phyloP scores from a whole-genome alignment of 30 jellyfish, hydroid and myxozoan genomes.

The Mastigias papua region DNA sequence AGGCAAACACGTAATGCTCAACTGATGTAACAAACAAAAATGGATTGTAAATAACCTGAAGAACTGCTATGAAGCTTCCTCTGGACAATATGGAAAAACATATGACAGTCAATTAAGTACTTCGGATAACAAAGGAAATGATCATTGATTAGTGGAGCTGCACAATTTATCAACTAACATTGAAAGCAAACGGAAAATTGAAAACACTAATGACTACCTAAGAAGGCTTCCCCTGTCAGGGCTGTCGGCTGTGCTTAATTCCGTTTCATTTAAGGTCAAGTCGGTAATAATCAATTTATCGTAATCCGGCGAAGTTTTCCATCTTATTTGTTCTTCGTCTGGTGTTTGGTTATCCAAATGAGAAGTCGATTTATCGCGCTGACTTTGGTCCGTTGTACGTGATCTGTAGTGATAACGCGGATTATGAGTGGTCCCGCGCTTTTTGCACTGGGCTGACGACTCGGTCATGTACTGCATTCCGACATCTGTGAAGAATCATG shows the following conservation, averaged over 20 bases:
- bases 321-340: background rate
- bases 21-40: too few species aligned
- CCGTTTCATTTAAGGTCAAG: constrained; percentile 27
- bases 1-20: too few species aligned
- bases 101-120: too few species aligned
- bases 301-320: background rate
- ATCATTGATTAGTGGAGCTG: background rate
- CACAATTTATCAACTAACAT: background rate
- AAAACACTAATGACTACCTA: background rate
- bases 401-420: background rate
- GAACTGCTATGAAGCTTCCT: too few species aligned
- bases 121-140: background rate
- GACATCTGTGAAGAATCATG: constrained; percentile 9
- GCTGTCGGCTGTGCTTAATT: background rate
- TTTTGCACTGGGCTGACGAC: constrained; percentile 1
- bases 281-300: constrained; percentile 41
- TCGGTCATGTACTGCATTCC: constrained; percentile 37
- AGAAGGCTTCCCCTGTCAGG: constrained; percentile 4
- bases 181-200: background rate
- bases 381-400: background rate
- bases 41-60: too few species aligned
- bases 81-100: too few species aligned
- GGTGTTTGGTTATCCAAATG: background rate
- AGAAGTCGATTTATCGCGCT: constrained; percentile 2
- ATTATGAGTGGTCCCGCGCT: background rate